Percentiles rank a stretch among this genome's conserved stretches.
phyloP scores from a whole-genome alignment of 2,113 vertebrate species.

The Lamprologus ornatipinnis region DNA sequence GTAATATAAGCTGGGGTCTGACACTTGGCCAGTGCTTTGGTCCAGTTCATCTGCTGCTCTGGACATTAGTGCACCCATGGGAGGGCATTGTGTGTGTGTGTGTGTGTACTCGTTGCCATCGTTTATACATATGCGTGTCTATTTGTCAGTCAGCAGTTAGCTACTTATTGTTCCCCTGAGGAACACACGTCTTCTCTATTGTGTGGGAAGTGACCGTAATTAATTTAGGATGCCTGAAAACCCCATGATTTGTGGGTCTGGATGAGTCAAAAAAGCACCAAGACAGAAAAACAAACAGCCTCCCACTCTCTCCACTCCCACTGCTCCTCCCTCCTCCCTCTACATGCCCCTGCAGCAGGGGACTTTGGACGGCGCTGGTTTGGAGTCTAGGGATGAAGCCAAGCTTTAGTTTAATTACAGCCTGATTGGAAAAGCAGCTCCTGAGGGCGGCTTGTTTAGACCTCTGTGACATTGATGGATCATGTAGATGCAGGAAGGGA shows the following conservation, averaged over 20 bases:
- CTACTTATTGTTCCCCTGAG: slow-evolving; percentile 38
- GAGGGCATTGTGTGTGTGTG: neutral
- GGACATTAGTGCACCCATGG: neutral
- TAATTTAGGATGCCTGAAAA: slow-evolving; percentile 50
- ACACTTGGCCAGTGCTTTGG: slow-evolving; percentile 48
- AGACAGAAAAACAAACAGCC: slow-evolving; percentile 12
- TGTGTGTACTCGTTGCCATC: slow-evolving; percentile 21
- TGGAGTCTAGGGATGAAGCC: slow-evolving; percentile 51
- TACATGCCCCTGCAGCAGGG: slow-evolving; percentile 21
- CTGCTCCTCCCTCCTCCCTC: neutral
- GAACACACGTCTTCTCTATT: slow-evolving; percentile 22
- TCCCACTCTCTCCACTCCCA: neutral
- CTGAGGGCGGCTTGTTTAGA: slow-evolving; percentile 46
- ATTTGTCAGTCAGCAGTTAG: slow-evolving; percentile 29
- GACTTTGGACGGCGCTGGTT: slow-evolving; percentile 33
- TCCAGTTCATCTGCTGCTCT: neutral
- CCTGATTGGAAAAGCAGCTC: slow-evolving; percentile 64
- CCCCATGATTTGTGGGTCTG: slow-evolving; percentile 20
- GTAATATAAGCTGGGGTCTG: slow-evolving; percentile 12
- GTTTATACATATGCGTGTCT: slow-evolving; percentile 30
- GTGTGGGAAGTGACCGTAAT: slow-evolving; percentile 37
- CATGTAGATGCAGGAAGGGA: slow-evolving; percentile 25
- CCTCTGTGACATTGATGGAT: slow-evolving; percentile 63
- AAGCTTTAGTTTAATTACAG: slow-evolving; percentile 63
- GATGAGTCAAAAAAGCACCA: slow-evolving; percentile 15